These are phyloP conservation scores for Mormyrus hasselquistii DNA, from an alignment of 2,797 vertebrate species.

Conservation along the genomic window DNA sequence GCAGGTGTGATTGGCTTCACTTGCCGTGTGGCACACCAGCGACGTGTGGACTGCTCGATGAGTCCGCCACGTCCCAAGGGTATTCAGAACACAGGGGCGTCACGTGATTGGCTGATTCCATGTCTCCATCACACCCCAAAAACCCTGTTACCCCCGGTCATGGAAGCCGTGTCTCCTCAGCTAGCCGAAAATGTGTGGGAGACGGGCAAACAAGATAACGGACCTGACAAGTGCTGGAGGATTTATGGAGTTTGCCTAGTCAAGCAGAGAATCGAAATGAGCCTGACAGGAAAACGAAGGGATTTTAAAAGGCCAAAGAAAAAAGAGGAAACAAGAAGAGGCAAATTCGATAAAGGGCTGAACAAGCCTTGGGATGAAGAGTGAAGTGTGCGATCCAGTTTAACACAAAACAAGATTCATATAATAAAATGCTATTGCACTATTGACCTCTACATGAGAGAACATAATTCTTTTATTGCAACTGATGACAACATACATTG, in stretches of 20 bases:
- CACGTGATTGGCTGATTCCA: neutral
- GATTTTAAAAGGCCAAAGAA: neutral
- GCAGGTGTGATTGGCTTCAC: neutral
- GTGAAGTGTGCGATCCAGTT: neutral
- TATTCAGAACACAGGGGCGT: neutral
- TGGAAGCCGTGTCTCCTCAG: neutral
- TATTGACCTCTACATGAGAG: neutral
- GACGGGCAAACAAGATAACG: neutral
- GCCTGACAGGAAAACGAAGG: neutral
- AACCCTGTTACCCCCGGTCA: neutral
- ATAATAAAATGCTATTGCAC: neutral
- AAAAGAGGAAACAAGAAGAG: neutral
- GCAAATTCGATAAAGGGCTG: neutral
- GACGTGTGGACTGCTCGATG: neutral
- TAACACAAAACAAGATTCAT: neutral
- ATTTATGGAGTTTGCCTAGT: slow-evolving; percentile 8
- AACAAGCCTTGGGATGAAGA: neutral
- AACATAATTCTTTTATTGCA: neutral
- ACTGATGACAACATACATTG: neutral
- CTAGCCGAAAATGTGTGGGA: neutral
- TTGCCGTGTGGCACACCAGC: neutral
- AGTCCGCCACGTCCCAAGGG: neutral
- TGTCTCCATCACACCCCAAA: neutral
- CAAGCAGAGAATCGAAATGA: neutral
- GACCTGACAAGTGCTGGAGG: slow-evolving; percentile 2